These are phyloP conservation scores for Melitaea athalia DNA, from an alignment of 2,888 invertebrate genomes.

Conservation along the genomic window DNA sequence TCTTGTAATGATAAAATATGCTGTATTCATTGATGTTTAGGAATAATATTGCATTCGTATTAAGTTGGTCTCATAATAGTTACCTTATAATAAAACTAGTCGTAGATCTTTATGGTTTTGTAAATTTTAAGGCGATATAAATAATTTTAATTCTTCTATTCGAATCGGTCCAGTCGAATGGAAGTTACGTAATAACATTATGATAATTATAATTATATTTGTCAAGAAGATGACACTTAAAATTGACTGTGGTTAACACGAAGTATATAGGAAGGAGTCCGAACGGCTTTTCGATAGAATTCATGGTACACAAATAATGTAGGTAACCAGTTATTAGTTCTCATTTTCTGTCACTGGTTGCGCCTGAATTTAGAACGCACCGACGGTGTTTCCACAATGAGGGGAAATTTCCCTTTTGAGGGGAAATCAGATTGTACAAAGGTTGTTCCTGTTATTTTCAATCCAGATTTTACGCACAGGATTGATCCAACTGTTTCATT, in stretches of 20 bases:
- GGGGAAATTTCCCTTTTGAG: too few species aligned
- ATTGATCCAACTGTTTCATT: too few species aligned
- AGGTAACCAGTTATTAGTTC: too few species aligned
- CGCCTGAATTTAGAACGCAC: too few species aligned
- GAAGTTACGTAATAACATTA: neutral
- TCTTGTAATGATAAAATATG: constrained; percentile 14
- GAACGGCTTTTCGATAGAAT: too few species aligned
- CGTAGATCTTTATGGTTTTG: constrained; percentile 68
- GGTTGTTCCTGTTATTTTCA: too few species aligned
- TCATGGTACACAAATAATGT: too few species aligned
- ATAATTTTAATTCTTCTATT: constrained; percentile 7
- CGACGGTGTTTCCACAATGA: too few species aligned
- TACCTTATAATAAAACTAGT: constrained; percentile 70
- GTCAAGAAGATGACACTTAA: neutral
- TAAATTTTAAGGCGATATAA: constrained; percentile 57
- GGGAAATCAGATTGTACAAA: too few species aligned
- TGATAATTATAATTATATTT: neutral
- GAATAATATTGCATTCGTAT: constrained; percentile 15
- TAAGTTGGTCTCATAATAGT: constrained; percentile 58
- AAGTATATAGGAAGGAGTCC: too few species aligned
- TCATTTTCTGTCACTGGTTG: too few species aligned
- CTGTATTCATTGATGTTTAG: constrained; percentile 36
- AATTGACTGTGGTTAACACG: neutral
- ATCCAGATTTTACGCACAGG: too few species aligned
- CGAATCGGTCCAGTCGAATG: constrained; percentile 11